phyloP scores from a whole-genome alignment of 1,140 invertebrate genomes.

The Drosophila parvula region DNA sequence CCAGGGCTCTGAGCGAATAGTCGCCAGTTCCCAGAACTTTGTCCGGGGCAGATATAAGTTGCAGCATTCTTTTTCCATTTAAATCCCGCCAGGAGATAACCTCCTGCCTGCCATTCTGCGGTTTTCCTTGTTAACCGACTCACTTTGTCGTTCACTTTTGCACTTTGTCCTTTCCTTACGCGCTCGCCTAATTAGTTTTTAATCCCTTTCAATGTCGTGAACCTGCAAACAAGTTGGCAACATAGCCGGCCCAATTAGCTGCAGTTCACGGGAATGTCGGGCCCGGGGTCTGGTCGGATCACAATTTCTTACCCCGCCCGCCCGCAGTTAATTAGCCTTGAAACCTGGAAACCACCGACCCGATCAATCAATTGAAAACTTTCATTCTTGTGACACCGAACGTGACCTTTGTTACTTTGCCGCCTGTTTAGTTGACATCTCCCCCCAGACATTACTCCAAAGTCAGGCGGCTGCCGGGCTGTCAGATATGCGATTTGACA shows the following conservation, averaged over 20 bases:
- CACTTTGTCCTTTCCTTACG: slow-evolving; percentile 6
- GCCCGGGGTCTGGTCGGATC: not conserved
- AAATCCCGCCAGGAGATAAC: slow-evolving; percentile 1
- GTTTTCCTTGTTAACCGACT: slow-evolving; percentile 19
- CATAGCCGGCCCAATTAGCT: slow-evolving; percentile 20
- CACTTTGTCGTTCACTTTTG: slow-evolving; percentile 34
- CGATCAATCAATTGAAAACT: slow-evolving; percentile 76
- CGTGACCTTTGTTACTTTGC: slow-evolving; percentile 73
- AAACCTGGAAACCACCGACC: slow-evolving; percentile 48
- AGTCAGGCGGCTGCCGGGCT: slow-evolving; percentile 48
- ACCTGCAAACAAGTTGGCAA: slow-evolving; percentile 24
- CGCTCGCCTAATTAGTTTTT: slow-evolving; percentile 62
- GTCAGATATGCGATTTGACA: slow-evolving; percentile 44
- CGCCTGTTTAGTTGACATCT: slow-evolving; percentile 53
- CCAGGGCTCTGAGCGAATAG: not conserved
- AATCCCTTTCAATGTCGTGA: slow-evolving; percentile 52
- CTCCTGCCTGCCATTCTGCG: slow-evolving; percentile 8
- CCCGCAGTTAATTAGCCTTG: slow-evolving; percentile 65
- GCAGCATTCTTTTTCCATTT: not conserved
- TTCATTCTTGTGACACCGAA: slow-evolving; percentile 54
- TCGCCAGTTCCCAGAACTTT: slow-evolving; percentile 6
- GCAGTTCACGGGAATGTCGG: slow-evolving; percentile 27
- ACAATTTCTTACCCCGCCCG: slow-evolving; percentile 6
- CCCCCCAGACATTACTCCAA: slow-evolving; percentile 56
- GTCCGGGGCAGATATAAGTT: slow-evolving; percentile 5